Evolutionary conservation across 2,113 vertebrate species (phyloP).

Genomic region (Brevimyrus niger): DNA sequence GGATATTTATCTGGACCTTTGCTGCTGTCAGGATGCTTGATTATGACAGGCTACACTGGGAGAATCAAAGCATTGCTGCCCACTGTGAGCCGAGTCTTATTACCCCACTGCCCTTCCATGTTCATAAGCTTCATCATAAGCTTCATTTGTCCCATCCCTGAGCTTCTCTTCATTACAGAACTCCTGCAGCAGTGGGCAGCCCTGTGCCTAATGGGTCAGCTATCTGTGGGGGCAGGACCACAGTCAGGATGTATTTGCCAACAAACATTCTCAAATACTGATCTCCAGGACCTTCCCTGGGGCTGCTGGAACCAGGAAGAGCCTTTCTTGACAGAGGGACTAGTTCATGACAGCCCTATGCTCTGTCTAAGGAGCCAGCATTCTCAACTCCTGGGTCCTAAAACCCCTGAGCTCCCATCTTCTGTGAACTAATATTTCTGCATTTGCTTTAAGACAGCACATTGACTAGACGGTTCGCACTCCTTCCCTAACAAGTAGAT

Average conservation of each 20-base stretch:
- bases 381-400: background rate
- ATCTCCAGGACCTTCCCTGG: constrained; percentile 1
- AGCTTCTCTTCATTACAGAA: background rate
- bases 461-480: background rate
- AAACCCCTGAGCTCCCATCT: background rate
- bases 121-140: background rate
- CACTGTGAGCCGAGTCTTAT: background rate
- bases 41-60: background rate
- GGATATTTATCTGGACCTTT: background rate
- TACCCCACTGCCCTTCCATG: background rate
- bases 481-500: background rate
- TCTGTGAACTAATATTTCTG: background rate
- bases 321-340: background rate
- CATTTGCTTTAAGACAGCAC: background rate
- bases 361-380: background rate
- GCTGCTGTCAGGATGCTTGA: background rate
- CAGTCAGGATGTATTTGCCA: background rate
- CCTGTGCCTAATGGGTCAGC: background rate
- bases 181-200: background rate
- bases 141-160: background rate
- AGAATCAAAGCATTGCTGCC: background rate
- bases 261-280: no score
- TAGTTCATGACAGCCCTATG: background rate
- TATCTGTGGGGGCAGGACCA: background rate
- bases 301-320: background rate